phyloP scores from a whole-genome alignment of 2,888 invertebrate genomes.

The Euplexia lucipara region DNA sequence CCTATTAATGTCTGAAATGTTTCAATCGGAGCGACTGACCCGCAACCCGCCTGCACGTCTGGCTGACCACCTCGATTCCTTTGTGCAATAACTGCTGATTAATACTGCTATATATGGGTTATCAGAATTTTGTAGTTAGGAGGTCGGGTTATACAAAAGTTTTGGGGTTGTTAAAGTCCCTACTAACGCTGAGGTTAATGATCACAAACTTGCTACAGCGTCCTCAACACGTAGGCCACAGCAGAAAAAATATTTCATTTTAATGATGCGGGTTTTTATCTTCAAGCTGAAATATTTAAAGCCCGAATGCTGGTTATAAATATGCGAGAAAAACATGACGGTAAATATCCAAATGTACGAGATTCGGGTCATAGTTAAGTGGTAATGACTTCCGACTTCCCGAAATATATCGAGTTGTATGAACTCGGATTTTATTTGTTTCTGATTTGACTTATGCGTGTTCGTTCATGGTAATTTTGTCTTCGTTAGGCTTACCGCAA shows the following conservation, averaged over 20 bases:
- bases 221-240: neutral
- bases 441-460: slow-evolving; percentile 57
- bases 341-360: slow-evolving; percentile 38
- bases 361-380: slow-evolving; percentile 53
- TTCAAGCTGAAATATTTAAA: slow-evolving; percentile 28
- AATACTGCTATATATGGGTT: slow-evolving; percentile 42
- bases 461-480: slow-evolving; percentile 44
- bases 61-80: slow-evolving; percentile 34
- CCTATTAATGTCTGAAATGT: slow-evolving; percentile 43
- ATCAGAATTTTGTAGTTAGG: slow-evolving; percentile 30
- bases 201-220: slow-evolving; percentile 20
- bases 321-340: slow-evolving; percentile 38
- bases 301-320: slow-evolving; percentile 26
- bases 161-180: slow-evolving; percentile 25
- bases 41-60: slow-evolving; percentile 37
- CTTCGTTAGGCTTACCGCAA: slow-evolving; percentile 20
- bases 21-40: slow-evolving; percentile 57
- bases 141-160: neutral
- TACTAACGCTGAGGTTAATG: neutral
- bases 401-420: slow-evolving; percentile 53
- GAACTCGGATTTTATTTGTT: slow-evolving; percentile 57
- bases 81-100: slow-evolving; percentile 45
- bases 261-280: slow-evolving; percentile 39
- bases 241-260: slow-evolving; percentile 9
- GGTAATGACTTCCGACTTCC: slow-evolving; percentile 58